phyloP scores from a whole-genome alignment of 1,140 invertebrate genomes.

The Aethina tumida region DNA sequence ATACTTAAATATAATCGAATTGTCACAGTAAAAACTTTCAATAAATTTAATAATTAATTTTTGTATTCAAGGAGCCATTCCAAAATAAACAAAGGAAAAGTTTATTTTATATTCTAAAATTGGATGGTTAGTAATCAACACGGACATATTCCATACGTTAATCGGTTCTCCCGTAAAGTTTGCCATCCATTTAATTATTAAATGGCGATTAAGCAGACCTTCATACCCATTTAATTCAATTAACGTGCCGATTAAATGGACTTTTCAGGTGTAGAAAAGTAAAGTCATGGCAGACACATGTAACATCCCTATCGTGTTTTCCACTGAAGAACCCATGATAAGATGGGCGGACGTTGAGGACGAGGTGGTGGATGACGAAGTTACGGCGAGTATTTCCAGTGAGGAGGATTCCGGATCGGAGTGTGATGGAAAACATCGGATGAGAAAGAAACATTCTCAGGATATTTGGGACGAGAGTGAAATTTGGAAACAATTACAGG shows the following conservation, averaged over 20 bases:
- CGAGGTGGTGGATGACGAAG: conserved; percentile 29
- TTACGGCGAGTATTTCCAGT: conserved; percentile 41
- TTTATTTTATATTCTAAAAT: conserved; percentile 16
- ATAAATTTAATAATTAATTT: too few relatives aligned
- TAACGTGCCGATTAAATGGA: conserved; percentile 6
- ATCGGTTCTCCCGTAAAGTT: too few relatives aligned
- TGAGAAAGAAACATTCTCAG: conserved; percentile 35
- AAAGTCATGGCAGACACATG: not conserved
- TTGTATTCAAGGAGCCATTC: too few relatives aligned
- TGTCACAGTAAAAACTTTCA: too few relatives aligned
- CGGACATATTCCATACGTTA: too few relatives aligned
- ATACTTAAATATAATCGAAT: too few relatives aligned
- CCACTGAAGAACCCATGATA: conserved; percentile 6
- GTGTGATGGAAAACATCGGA: conserved; percentile 37
- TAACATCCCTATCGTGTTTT: conserved; percentile 1
- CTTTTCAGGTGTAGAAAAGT: not conserved
- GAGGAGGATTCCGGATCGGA: conserved; percentile 42
- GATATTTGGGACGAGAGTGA: conserved; percentile 45
- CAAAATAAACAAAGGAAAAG: conserved; percentile 2
- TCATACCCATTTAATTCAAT: not conserved
- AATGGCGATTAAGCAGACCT: not conserved
- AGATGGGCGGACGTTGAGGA: conserved; percentile 8
- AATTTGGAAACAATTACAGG: conserved; percentile 35
- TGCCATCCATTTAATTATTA: not conserved
- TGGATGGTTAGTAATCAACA: conserved; percentile 10